Evolutionary conservation across 2,797 vertebrate species (phyloP).

Genomic region (Molossus alvarezi): DNA sequence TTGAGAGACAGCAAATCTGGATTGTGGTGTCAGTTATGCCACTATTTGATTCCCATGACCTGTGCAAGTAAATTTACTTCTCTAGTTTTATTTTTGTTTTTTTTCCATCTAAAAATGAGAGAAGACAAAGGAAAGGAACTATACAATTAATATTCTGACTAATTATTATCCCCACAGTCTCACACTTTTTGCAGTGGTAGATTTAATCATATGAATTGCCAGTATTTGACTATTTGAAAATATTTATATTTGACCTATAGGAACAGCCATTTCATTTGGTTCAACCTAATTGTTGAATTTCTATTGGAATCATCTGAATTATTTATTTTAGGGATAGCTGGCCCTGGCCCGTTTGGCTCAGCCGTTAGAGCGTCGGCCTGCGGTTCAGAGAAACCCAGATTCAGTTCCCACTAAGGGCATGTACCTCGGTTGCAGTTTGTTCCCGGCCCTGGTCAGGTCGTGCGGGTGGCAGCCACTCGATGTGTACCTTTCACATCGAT

Average conservation of each 20-base stretch:
- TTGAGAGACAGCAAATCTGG: neutral
- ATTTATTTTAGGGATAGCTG: slow-evolving; percentile 51
- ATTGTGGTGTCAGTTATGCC: neutral
- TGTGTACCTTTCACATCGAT: too few species aligned
- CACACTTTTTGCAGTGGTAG: neutral
- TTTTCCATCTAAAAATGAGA: neutral
- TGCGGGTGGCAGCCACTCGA: too few species aligned
- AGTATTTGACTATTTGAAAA: slow-evolving; percentile 7
- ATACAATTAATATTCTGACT: neutral
- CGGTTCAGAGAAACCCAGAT: too few species aligned
- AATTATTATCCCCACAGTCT: neutral
- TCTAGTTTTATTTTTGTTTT: neutral
- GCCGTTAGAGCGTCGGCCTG: too few species aligned
- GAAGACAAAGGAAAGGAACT: slow-evolving; percentile 2
- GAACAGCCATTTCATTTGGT: neutral
- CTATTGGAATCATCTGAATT: slow-evolving; percentile 9
- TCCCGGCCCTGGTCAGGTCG: too few species aligned
- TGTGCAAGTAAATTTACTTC: neutral
- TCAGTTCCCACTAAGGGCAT: too few species aligned
- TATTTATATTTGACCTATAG: neutral
- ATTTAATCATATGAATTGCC: neutral
- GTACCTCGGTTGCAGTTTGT: too few species aligned
- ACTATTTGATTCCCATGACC: neutral
- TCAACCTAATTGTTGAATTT: slow-evolving; percentile 3
- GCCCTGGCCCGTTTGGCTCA: too few species aligned